Evolutionary conservation across 2,113 vertebrate species (phyloP), one percentile per base, ranked within the genome.

Genomic region (Phocoena sinus): DNA sequence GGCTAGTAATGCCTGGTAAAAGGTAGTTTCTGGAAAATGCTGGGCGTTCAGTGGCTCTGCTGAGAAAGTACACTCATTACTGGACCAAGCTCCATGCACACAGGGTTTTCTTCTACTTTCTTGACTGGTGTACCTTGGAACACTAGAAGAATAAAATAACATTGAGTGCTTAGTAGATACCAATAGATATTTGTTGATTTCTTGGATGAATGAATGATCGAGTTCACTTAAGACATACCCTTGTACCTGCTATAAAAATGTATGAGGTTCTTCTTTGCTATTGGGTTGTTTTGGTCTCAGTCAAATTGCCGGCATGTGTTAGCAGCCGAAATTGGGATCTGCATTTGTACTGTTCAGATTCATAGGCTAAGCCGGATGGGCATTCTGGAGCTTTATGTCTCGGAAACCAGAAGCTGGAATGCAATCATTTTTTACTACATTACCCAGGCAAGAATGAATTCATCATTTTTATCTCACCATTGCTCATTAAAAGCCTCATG

Each of bases 391-490:
- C 65, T 83, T 96, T 97, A 97, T 92, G 77, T 65, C 90, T 95
- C 18, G 70, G 91, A 96, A 97, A 90, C 85, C 20, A 96, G 71
- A 96, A 97, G 83, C 87, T 92, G 56, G 93, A 95, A 89, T 86
- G 87, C 65, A 68, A 88, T 98, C 83, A 6, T 95, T 98, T 98
- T 96, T 97, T 97, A 97, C 89, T 97, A 80, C 93, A 96, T 97
- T 97, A 96, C 90, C 62, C 56, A 83, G 92, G 76, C 86, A 95
- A 93, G 93, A 96, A 97, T 97, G 86, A 96, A 98, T 98, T 95
- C 83, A 92, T 98, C 97, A 97, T 97, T 98, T 98, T 98, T 97
- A 98, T 98, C 86, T 97, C 71, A 33, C 95, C 81, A 65, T 97
- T 98, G 97, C 96, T 98, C 95, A 97, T 98, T 98, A 98, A 94